Conservation (phyloP, 2,797 vertebrate species). For the Meriones psammophilus region DNA sequence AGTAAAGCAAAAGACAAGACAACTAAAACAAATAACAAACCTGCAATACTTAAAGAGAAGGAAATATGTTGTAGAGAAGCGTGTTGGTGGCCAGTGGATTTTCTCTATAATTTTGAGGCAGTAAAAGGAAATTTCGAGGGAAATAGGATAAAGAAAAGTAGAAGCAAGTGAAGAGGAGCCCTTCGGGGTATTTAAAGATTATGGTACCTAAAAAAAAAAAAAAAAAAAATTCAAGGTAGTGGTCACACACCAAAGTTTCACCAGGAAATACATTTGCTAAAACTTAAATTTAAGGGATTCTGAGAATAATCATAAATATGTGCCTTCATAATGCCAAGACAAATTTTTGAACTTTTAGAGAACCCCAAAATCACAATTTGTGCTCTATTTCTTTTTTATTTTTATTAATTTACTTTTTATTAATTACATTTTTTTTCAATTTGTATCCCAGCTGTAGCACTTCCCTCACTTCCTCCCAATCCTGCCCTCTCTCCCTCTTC, state of each 20-base stretch:
- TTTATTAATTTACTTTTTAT: too few relatives aligned
- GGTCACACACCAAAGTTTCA: neutral
- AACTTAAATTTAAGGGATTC: neutral
- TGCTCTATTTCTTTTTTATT: neutral
- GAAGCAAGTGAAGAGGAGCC: neutral
- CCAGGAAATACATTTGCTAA: neutral
- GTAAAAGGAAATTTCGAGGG: neutral
- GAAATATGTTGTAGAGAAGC: neutral
- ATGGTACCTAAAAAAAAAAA: neutral
- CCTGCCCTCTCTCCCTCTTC: too few relatives aligned
- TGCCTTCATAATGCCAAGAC: neutral
- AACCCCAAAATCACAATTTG: neutral
- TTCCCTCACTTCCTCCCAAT: too few relatives aligned
- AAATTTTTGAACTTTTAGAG: neutral
- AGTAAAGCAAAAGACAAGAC: neutral
- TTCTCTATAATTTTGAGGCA: neutral
- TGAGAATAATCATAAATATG: neutral
- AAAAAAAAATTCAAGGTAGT: neutral
- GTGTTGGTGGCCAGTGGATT: neutral
- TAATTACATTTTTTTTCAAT: too few relatives aligned
- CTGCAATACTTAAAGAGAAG: neutral
- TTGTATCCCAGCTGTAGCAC: too few relatives aligned
- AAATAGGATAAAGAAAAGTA: neutral
- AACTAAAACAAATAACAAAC: neutral
- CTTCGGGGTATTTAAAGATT: neutral